Base-by-base conservation (phyloP, 2,113 vertebrate species). In the Etheostoma cragini region DNA sequence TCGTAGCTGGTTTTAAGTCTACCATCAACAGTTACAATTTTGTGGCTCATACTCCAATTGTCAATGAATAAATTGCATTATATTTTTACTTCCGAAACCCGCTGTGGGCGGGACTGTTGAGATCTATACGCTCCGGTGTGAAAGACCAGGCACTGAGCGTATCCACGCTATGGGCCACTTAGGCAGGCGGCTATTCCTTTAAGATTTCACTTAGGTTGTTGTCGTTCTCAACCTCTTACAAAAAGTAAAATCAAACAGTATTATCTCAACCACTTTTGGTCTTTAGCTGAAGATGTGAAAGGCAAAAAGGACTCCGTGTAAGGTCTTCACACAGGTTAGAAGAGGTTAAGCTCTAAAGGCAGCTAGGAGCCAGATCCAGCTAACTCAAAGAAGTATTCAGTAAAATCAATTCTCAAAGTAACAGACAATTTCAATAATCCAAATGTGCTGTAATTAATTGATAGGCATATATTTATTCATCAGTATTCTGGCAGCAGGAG, bases 331-430 rank as follows among this genome's bases (percentile, higher is more conserved):
- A 72, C 24, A 49, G 57, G 24, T 12, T 17, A 5, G 50, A 57
- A 47, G 58, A 70, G 60, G 56, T 76, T 54, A 33, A 50, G 38
- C 45, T 45, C 0, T 70, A 42, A 17, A 30, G 45, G 47, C 38
- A 45, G 56, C n/a, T 10, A 4, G 5, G 33, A 69, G 15, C 16
- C 46, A 54, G 38, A 66, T 33, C 15, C 26, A 66, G 52, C 21
- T 35, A 47, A 77, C 15, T 69, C 47, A 54, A 46, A 63, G 16
- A 49, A 22, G n/a, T 4, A 63, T 69, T 63, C 49, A 58, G n/a
- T 24, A 4, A 46, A 78, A 47, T 56, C 35, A 53, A 53, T 13
- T 16, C 30, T 46, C 1, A 0, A 54, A 56, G 30, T 50, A 53
- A 77, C 50, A 64, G n/a, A 22, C 22, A 46, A 58, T 57, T 60